These are phyloP conservation scores for Thomomys bottae DNA, from an alignment of 2,113 vertebrate genomes.

Conservation along the genomic window DNA sequence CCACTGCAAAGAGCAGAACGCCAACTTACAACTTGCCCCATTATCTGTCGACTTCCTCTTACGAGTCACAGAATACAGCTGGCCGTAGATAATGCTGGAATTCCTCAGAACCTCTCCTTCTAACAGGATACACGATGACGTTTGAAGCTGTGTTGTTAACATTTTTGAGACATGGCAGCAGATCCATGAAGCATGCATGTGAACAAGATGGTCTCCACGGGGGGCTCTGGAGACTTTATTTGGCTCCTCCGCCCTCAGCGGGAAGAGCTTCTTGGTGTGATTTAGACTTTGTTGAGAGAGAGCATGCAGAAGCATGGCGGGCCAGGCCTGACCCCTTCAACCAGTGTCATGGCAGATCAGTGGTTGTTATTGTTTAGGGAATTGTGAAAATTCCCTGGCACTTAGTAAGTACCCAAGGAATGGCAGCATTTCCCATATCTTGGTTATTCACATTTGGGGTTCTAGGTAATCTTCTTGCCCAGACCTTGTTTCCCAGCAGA, in stretches of 20 bases:
- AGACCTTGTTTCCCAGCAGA: not conserved
- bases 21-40: no score
- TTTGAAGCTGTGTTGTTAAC: no score
- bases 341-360: accelerated
- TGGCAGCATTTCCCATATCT: not conserved
- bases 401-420: not conserved
- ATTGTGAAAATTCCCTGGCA: no score
- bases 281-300: no score
- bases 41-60: no score
- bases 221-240: not conserved
- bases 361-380: not conserved
- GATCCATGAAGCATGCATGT: not conserved
- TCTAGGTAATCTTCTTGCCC: not conserved
- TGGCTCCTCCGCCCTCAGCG: no score
- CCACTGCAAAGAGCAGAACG: no score
- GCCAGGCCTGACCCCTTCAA: no score
- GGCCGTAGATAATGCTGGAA: not conserved
- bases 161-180: not conserved
- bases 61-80: not conserved
- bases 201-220: not conserved
- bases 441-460: not conserved
- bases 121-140: no score
- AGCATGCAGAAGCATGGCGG: no score
- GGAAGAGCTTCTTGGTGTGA: no score
- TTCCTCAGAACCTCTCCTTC: no score